Evolutionary conservation across 2,113 vertebrate genomes (phyloP).

Genomic region (Hemibagrus wyckioides): DNA sequence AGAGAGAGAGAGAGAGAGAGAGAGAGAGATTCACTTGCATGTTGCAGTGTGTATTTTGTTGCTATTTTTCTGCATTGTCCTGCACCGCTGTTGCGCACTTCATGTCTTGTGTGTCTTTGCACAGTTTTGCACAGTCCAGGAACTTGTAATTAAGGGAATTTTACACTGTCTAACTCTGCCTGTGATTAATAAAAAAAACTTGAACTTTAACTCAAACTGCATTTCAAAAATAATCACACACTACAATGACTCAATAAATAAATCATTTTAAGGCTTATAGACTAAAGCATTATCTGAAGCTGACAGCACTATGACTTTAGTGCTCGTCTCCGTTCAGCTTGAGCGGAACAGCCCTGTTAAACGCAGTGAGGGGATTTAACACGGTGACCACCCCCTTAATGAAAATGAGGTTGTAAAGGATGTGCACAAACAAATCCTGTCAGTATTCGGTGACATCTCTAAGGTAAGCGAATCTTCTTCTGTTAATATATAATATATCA

Average conservation of each 20-base stretch:
- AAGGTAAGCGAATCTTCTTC: slow-evolving; percentile 51
- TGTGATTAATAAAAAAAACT: not conserved
- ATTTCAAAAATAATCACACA: slow-evolving; percentile 1
- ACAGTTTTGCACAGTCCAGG: not conserved
- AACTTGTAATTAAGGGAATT: not conserved
- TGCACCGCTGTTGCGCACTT: not conserved
- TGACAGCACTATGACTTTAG: not conserved
- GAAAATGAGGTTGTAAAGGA: slow-evolving; percentile 37
- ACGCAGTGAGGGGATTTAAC: slow-evolving; percentile 18
- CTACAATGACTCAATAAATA: not conserved
- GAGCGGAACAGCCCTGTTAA: not conserved
- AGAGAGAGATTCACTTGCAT: too few species aligned
- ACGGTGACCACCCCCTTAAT: slow-evolving; percentile 24
- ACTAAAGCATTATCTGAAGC: not conserved
- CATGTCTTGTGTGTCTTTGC: not conserved
- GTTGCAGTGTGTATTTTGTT: not conserved
- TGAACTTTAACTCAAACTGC: not conserved
- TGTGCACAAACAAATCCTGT: slow-evolving; percentile 23
- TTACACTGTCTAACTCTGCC: not conserved
- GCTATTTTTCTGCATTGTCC: not conserved
- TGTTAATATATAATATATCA: too few species aligned
- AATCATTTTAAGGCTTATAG: not conserved
- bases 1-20: too few species aligned
- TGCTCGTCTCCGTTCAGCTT: not conserved
- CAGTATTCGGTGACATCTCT: slow-evolving; percentile 42